These are phyloP conservation scores for Phaonia tiefii DNA, from an alignment of 2,888 invertebrate species.

Conservation along the genomic window DNA sequence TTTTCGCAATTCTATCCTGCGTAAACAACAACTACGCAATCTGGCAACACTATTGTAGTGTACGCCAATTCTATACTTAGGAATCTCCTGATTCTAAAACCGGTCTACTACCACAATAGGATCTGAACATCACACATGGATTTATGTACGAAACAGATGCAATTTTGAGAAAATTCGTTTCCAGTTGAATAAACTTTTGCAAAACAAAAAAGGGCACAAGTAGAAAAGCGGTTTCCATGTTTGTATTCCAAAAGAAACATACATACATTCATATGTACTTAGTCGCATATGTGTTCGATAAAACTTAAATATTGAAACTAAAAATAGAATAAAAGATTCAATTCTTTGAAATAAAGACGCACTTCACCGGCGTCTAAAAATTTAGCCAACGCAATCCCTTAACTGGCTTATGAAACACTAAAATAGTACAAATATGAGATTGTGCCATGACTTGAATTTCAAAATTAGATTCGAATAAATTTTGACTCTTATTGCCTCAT, in stretches of 20 bases:
- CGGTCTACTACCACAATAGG: slow-evolving; percentile 23
- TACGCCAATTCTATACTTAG: slow-evolving; percentile 7
- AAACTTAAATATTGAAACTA: slow-evolving; percentile 40
- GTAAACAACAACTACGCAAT: background rate
- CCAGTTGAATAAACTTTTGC: slow-evolving; percentile 60
- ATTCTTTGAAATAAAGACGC: background rate
- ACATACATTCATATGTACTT: too few relatives aligned
- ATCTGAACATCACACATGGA: slow-evolving; percentile 19
- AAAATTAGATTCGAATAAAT: background rate
- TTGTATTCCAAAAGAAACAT: too few relatives aligned
- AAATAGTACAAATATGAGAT: slow-evolving; percentile 3
- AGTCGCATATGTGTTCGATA: slow-evolving; percentile 19
- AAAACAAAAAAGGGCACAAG: too few relatives aligned
- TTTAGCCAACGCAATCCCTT: too few relatives aligned
- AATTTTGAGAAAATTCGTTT: slow-evolving; percentile 47
- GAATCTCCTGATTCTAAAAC: slow-evolving; percentile 28
- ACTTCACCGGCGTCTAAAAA: too few relatives aligned
- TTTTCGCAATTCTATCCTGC: too few relatives aligned
- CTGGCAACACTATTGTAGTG: background rate
- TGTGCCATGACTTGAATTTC: slow-evolving; percentile 7
- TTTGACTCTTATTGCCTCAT: background rate
- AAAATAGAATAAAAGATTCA: slow-evolving; percentile 28
- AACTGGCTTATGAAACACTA: background rate
- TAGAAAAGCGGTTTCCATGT: too few relatives aligned
- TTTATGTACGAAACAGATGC: slow-evolving; percentile 9